Evolutionary conservation across 2,113 vertebrate species (phyloP).

Genomic region (Genyomyrus donnyi): DNA sequence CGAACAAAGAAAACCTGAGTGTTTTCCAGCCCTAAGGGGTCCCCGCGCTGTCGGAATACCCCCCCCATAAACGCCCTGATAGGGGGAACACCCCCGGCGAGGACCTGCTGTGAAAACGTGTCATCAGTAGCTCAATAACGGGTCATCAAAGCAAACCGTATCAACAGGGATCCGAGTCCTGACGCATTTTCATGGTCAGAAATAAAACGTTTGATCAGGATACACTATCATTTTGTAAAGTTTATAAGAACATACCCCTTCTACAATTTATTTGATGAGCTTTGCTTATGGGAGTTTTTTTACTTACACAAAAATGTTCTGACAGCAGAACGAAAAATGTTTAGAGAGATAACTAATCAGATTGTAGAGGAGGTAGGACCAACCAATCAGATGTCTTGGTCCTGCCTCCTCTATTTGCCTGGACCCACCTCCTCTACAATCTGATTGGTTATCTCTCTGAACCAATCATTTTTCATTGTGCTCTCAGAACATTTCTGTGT

Average conservation of each 20-base stretch:
- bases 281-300: neutral
- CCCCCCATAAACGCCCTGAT: neutral
- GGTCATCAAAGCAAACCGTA: neutral
- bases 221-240: neutral
- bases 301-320: neutral
- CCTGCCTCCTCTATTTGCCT: neutral
- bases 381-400: neutral
- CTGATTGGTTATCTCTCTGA: neutral
- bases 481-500: neutral
- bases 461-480: neutral
- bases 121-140: neutral
- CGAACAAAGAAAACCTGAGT: neutral
- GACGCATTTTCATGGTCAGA: neutral
- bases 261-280: neutral
- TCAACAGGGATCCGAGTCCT: neutral
- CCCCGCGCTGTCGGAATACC: neutral
- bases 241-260: neutral
- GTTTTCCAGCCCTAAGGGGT: neutral
- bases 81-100: neutral
- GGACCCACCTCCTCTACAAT: neutral
- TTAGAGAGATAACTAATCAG: too few relatives aligned
- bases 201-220: neutral
- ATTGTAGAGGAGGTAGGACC: too few relatives aligned
- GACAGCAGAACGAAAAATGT: neutral
- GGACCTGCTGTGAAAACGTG: neutral